These are phyloP conservation scores for Antidorcas marsupialis DNA, from an alignment of 2,113 vertebrate genomes.

Conservation along the genomic window DNA sequence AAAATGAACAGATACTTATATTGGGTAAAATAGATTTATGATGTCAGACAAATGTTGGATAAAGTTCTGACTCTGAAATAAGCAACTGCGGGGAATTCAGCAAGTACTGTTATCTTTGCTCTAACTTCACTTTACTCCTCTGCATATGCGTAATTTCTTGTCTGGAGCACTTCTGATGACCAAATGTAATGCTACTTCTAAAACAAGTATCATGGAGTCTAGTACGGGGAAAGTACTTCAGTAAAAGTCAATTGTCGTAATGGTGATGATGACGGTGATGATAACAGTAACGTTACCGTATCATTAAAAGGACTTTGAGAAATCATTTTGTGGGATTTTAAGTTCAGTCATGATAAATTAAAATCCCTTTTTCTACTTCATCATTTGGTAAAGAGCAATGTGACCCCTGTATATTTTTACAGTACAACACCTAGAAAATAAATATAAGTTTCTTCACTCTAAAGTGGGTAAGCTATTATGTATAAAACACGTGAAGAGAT, in stretches of 20 bases:
- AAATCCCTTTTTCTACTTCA: not conserved
- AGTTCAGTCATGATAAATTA: not conserved
- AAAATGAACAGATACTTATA: not conserved
- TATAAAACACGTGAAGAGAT: not conserved
- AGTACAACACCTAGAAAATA: not conserved
- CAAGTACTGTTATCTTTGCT: not conserved
- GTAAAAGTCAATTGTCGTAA: not conserved
- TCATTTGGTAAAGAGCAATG: not conserved
- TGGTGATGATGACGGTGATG: not conserved
- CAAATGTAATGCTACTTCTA: not conserved
- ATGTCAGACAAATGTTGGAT: not conserved
- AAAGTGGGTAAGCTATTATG: too few species aligned
- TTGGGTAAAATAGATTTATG: not conserved
- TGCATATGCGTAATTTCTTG: not conserved
- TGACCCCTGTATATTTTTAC: not conserved
- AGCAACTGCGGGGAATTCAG: not conserved
- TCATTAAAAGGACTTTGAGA: not conserved
- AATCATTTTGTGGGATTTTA: not conserved
- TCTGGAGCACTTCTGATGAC: not conserved
- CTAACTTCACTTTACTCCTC: not conserved
- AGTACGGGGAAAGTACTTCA: not conserved
- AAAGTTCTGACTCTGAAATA: not conserved
- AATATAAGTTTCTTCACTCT: not conserved
- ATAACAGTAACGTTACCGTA: not conserved
- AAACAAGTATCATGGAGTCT: not conserved